Base-by-base conservation (phyloP, 2,797 vertebrate genomes). In the Gymnocypris eckloni region DNA sequence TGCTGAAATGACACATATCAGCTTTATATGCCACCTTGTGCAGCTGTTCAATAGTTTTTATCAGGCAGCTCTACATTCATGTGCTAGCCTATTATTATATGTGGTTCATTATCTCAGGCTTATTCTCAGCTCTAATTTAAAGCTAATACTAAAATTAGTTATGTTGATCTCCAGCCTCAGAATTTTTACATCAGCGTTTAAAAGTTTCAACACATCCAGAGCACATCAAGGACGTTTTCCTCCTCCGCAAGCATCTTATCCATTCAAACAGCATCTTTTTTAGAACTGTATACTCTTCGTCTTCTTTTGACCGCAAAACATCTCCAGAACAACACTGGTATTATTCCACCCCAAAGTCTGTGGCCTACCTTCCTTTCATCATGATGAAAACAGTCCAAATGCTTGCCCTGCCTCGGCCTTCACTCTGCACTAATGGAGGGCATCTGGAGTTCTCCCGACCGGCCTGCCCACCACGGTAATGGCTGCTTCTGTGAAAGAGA, bases 401-500 rank as follows among this genome's bases (percentile, higher is more conserved):
- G 84, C 85, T 86, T 86, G 79, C 75, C 78, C 61, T 15, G 76
- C 25, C 39, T 66, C 15, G 37, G 64, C 84, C 86, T 81, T 84
- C 25, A 48, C 69, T 86, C 48, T 28, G 6, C 28, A 18, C 69
- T 87, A 89, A 87, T 86, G 89, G 82, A 87, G 87, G 81, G 56
- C 86, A 82, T 41, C 70, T 82, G 79, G 64, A 70, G 70, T 81
- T 81, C 52, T 67, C 28, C 76, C 3, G 66, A 71, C 75, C 67
- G 16, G 54, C 37, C 72, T 82, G 56, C 64, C 69, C 45, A 72
- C 45, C n/a, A 80, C 22, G 2, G 75, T 86, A 88, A 88, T 86
- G 85, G 87, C 70, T 83, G 39, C 56, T 48, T 89, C 70, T 67
- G 37, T 81, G 66, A 81, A 81, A 83, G 50, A 80, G 50, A 61